Evolutionary conservation across 2,888 invertebrate species (phyloP), one percentile per base, ranked within the genome.

Genomic region (Caenorhabditis auriculariae): DNA sequence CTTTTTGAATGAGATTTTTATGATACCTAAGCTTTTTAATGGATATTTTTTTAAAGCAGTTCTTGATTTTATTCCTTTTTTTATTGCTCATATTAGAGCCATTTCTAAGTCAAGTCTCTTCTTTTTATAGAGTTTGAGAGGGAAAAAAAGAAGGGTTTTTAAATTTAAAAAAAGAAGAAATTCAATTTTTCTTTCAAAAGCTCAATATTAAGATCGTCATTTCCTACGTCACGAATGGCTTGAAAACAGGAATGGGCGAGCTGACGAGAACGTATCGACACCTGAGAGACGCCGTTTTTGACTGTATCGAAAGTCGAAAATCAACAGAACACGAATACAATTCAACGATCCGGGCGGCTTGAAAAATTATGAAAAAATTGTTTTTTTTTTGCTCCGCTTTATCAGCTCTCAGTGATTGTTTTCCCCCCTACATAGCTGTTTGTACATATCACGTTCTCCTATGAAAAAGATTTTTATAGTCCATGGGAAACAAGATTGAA

Each of bases 181-280:
- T 15, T 29, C 27, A 29, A 23, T 6, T 7, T 5, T 29, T 23
- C 23, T 7, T 48, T 39, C 21, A 21, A 6, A 49, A 5, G 4
- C 29, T 9, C 9, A 23, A n/a, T 38, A 19, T 57, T 53, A 44
- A 77, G 48, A 56, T 79, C 19, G 78, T 77, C 3, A 73, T 80
- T 28, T 70, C 76, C 21, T 80, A 80, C 54, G 78, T 80, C 17
- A 70, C 69, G 23, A 80, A 80, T 43, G 79, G 80, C 0, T 48
- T 80, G 39, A 80, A 80, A 60, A 75, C 78, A 4, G 80, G 80
- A 9, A 77, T 76, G 74, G 79, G 79, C 2, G 80, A 79, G 53
- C 59, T 79, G 41, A 80, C 75, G 12, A 57, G 77, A 46, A 77
- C 79, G 2, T 79, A 80, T 54, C 46, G 79, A 21, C 68, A 67